Percentiles rank a stretch among this genome's conserved stretches.
These are phyloP conservation scores for Brienomyrus brachyistius DNA, from an alignment of 2,113 vertebrate genomes.

Conservation along the genomic window DNA sequence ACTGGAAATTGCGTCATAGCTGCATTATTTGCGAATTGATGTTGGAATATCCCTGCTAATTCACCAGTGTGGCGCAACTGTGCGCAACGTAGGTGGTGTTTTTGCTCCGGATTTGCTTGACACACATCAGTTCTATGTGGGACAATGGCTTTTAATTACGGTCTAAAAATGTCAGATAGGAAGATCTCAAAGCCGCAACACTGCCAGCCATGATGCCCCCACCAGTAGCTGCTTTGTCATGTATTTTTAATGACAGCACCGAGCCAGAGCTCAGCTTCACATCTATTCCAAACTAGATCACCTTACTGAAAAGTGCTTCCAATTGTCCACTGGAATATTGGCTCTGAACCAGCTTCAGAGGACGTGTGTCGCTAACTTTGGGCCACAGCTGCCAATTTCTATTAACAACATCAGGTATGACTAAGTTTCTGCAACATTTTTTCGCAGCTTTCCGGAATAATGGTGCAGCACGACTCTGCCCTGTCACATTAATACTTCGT, in stretches of 20 bases:
- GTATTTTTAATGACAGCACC: neutral
- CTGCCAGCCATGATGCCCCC: neutral
- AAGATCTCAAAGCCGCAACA: neutral
- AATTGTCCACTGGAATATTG: neutral
- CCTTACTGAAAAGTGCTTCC: neutral
- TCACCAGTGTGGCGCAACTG: neutral
- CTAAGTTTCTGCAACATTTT: neutral
- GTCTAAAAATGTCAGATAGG: neutral
- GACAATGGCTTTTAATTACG: constrained; percentile 6
- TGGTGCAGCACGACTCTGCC: neutral
- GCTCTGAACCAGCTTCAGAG: neutral
- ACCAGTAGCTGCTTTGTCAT: neutral
- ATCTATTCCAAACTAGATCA: neutral
- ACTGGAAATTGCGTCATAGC: neutral
- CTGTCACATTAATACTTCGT: neutral
- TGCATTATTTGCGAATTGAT: neutral
- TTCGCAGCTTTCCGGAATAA: neutral
- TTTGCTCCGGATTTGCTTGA: neutral
- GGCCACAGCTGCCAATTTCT: neutral
- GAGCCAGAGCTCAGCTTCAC: neutral
- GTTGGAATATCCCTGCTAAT: neutral
- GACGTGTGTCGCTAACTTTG: neutral
- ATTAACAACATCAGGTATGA: neutral
- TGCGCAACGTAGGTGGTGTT: neutral
- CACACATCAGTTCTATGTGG: neutral